Evolutionary conservation across 2,113 vertebrate species (phyloP).

Genomic region (Corynorhinus townsendii): DNA sequence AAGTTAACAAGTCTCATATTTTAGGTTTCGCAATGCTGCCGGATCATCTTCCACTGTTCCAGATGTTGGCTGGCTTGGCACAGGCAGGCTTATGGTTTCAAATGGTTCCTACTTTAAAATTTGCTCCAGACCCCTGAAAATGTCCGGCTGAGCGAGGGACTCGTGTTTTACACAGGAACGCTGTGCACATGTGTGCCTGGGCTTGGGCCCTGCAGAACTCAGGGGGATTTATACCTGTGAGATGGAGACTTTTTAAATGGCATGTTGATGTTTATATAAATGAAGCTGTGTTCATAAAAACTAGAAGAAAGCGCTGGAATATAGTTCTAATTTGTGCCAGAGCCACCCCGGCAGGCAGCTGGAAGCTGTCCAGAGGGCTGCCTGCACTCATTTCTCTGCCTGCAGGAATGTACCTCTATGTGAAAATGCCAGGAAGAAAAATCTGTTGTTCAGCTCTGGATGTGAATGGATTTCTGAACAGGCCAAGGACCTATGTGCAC

Average conservation of each 20-base stretch:
- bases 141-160: not conserved
- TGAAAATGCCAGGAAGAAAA: not conserved
- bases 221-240: too few relatives aligned
- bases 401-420: not conserved
- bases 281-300: not conserved
- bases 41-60: not conserved
- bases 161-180: not conserved
- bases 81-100: not conserved
- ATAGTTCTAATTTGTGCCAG: not conserved
- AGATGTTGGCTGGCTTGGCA: not conserved
- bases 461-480: not conserved
- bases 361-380: not conserved
- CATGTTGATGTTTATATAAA: not conserved
- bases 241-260: not conserved
- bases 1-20: not conserved
- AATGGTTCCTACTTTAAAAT: not conserved
- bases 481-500: fast-evolving
- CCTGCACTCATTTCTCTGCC: not conserved
- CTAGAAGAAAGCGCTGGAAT: not conserved
- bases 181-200: fast-evolving
- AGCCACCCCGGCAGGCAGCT: not conserved
- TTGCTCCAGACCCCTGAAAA: not conserved
- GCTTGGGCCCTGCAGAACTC: not conserved
- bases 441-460: not conserved
- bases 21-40: not conserved